Evolutionary conservation across 2,797 vertebrate genomes (phyloP).

Genomic region (Orientallactaga sibirica): DNA sequence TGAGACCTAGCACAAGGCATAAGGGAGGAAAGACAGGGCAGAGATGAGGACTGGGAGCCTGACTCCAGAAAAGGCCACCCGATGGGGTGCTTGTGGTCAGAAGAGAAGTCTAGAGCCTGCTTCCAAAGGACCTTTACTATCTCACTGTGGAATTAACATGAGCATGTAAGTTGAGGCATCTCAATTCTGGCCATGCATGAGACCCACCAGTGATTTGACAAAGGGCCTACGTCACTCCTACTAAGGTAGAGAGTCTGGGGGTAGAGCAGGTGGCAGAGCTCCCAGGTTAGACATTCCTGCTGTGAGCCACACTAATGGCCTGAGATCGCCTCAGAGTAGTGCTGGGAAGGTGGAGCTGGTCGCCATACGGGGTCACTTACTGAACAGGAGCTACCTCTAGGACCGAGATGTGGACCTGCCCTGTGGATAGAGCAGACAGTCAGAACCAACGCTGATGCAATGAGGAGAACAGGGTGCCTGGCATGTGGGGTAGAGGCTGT

Average conservation of each 20-base stretch:
- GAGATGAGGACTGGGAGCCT: not conserved
- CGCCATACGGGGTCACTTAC: not conserved
- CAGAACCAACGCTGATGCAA: not conserved
- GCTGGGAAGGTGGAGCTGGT: not conserved
- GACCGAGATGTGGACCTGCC: not conserved
- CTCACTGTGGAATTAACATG: not conserved
- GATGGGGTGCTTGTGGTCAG: accelerated
- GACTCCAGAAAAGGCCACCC: not conserved
- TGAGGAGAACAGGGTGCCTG: not conserved
- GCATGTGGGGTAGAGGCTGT: not conserved
- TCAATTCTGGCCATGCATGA: not conserved
- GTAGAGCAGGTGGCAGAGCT: not conserved
- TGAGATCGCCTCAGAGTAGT: too few species aligned
- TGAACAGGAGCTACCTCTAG: too few species aligned
- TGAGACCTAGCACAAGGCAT: accelerated
- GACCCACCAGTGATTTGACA: not conserved
- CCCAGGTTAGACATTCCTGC: not conserved
- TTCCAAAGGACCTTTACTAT: not conserved
- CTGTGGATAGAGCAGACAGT: not conserved
- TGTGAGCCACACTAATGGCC: not conserved
- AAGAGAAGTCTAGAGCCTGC: not conserved
- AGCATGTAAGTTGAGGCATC: not conserved
- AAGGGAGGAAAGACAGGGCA: not conserved
- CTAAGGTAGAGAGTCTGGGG: not conserved
- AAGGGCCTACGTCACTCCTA: not conserved